Evolutionary conservation across 1,140 invertebrate genomes (phyloP).

Genomic region (Acyrthosiphon pisum): DNA sequence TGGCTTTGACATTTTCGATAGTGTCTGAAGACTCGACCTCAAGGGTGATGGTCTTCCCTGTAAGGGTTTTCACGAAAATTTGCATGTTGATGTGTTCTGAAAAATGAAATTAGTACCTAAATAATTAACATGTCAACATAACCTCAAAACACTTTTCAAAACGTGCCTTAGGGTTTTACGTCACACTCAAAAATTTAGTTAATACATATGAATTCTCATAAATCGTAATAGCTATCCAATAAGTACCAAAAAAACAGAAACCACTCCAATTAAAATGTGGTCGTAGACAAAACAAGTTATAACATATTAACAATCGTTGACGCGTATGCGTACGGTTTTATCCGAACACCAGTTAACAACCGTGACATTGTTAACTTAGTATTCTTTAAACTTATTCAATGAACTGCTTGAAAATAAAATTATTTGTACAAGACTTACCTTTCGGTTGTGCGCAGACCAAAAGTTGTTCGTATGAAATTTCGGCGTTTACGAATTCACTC

Average conservation of each 20-base stretch:
- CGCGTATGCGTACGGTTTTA: not conserved
- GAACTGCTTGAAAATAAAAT: not conserved
- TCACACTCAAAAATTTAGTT: not conserved
- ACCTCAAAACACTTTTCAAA: slow-evolving; percentile 39
- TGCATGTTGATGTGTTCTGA: slow-evolving; percentile 71
- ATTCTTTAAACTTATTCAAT: not conserved
- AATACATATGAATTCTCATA: not conserved
- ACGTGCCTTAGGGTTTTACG: not conserved
- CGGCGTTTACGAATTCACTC: no score
- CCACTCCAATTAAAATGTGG: not conserved
- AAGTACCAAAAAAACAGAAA: not conserved
- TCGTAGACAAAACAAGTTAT: not conserved
- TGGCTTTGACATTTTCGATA: slow-evolving; percentile 93
- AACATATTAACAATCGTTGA: no score
- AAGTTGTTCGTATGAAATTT: not conserved
- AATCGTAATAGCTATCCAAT: not conserved
- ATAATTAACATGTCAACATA: slow-evolving; percentile 12
- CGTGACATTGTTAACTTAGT: not conserved
- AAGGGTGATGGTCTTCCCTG: slow-evolving; percentile 93
- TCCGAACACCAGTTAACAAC: not conserved
- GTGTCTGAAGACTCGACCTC: slow-evolving; percentile 92
- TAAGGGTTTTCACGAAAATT: slow-evolving; percentile 94
- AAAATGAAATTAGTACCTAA: not conserved
- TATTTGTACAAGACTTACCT: not conserved
- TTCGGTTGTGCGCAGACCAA: not conserved